Evolutionary conservation across 2,888 invertebrate genomes (phyloP), one percentile per base, ranked within the genome.

Genomic region (Acleris laterana): DNA sequence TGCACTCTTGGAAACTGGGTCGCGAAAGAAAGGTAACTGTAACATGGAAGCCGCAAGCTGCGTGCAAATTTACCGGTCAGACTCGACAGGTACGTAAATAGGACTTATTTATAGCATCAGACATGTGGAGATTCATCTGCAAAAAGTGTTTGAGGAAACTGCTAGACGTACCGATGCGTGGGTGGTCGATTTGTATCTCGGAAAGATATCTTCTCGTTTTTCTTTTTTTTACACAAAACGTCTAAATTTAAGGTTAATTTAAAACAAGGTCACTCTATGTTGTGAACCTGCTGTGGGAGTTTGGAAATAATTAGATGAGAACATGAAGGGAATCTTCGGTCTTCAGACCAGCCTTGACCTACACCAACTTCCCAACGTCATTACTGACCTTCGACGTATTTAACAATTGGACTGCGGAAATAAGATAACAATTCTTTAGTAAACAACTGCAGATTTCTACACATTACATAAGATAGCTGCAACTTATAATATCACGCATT

Each of bases 21-120:
- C 65, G 28, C 65, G 60, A 55, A 65, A 56, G 65, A 65, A 65
- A 56, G 60, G 60, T 58, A 63, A 63, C 60, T 55, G 60, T 60
- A 61, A 65, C 50, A 50, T 60, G 59, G 49, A 65, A 65, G 52
- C 59, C n/a, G 51, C 48, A 52, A 53, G 63, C 48, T 38, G 48
- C 17, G 32, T 17, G 17, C 62, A 25, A 20, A n/a, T 17, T 19
- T 22, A 44, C 46, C 46, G 51, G 25, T 46, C 17, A 5, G 46
- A 22, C n/a, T 46, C 46, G 9, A 17, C 17, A 17, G 46, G n/a
- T 17, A 46, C 7, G 2, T n/a, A 46, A 46, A 46, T 46, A 46
- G 17, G 5, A 46, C 16, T 46, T 46, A 46, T 46, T 46, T 38
- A 38, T 38, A 46, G 6, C 17, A n/a, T 46, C n/a, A 16, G 17